Conservation (phyloP, 2,888 invertebrate genomes). For the Tubulanus polymorphus region DNA sequence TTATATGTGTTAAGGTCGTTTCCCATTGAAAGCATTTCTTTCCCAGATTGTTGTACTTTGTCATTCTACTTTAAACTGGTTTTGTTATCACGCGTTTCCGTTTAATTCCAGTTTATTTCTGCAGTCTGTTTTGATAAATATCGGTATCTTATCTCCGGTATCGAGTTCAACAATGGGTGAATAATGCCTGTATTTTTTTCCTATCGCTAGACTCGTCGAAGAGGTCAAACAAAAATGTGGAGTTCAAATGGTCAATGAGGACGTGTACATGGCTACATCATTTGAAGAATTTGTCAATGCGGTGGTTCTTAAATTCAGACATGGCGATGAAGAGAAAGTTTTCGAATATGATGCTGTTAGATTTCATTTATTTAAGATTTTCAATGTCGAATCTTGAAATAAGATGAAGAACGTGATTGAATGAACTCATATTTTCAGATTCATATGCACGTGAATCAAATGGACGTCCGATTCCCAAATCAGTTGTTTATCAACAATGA, state of each 20-base stretch:
- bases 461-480: slow-evolving; percentile 78
- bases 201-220: slow-evolving; percentile 68
- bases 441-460: slow-evolving; percentile 74
- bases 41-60: too few relatives aligned
- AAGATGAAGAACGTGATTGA: too few relatives aligned
- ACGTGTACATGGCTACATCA: slow-evolving; percentile 87
- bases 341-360: slow-evolving; percentile 67
- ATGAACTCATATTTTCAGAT: slow-evolving; percentile 30
- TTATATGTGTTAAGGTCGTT: too few relatives aligned
- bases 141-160: background rate
- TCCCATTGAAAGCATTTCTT: too few relatives aligned
- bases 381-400: too few relatives aligned
- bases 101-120: too few relatives aligned
- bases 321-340: slow-evolving; percentile 57
- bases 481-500: slow-evolving; percentile 89
- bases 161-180: background rate
- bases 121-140: background rate
- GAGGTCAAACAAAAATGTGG: slow-evolving; percentile 80
- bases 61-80: too few relatives aligned
- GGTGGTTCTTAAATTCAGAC: slow-evolving; percentile 67
- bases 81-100: too few relatives aligned
- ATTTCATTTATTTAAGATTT: too few relatives aligned
- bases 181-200: background rate
- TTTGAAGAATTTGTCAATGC: slow-evolving; percentile 74
- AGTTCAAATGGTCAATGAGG: slow-evolving; percentile 77